A percentile compares a stretch with the other conserved stretches of the same genome.
phyloP scores from a whole-genome alignment of 2,888 invertebrate genomes.

The Nineta flava region DNA sequence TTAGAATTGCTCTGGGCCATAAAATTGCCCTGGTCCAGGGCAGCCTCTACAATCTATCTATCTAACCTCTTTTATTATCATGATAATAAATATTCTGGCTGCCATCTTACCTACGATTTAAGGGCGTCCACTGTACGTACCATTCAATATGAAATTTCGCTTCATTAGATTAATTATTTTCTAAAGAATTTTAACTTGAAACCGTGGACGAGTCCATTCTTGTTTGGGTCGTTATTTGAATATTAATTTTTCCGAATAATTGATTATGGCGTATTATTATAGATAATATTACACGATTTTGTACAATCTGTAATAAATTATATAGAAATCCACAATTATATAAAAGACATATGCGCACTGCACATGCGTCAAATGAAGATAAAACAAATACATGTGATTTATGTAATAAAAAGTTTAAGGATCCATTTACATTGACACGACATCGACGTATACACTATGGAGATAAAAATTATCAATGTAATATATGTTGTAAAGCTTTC shows the following conservation, averaged over 20 bases:
- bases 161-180: no score
- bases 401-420: conserved; percentile 15
- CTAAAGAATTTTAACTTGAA: no score
- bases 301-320: conserved; percentile 15
- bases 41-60: no score
- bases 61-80: no score
- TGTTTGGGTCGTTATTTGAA: no score
- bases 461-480: conserved; percentile 12
- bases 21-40: no score
- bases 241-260: neutral
- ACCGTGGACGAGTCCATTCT: no score
- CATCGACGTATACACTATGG: conserved; percentile 17
- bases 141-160: no score
- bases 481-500: conserved; percentile 8
- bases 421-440: conserved; percentile 13
- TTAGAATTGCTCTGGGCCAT: no score
- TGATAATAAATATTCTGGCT: neutral
- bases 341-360: conserved; percentile 13
- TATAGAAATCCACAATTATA: conserved; percentile 13
- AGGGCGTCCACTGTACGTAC: no score
- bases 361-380: conserved; percentile 10
- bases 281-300: conserved; percentile 10
- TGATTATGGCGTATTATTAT: conserved; percentile 5
- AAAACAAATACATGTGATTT: conserved; percentile 11
- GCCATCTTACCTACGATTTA: neutral